Conservation (phyloP, 2,888 invertebrate genomes). For the Hydropsyche betteni region DNA sequence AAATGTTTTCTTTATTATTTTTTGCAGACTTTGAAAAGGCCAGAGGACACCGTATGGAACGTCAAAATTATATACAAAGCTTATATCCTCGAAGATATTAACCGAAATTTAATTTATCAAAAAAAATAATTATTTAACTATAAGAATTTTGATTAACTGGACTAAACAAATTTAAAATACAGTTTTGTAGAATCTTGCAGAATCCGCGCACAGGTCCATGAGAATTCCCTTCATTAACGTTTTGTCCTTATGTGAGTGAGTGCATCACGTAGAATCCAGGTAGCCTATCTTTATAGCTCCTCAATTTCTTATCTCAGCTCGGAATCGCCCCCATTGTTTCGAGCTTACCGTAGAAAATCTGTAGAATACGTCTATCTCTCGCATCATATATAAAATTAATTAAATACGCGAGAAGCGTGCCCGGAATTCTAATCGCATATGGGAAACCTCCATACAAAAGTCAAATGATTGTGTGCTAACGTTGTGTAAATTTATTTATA, state of each 20-base stretch:
- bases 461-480: too few species aligned
- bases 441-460: too few species aligned
- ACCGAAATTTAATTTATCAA: too few species aligned
- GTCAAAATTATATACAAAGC: constrained; percentile 66
- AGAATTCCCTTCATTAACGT: constrained; percentile 43
- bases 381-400: constrained; percentile 5
- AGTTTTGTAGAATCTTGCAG: background rate
- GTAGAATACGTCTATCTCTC: constrained; percentile 4
- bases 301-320: constrained; percentile 37
- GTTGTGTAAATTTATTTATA: too few species aligned
- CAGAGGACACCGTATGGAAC: constrained; percentile 74
- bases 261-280: constrained; percentile 38
- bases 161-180: too few species aligned
- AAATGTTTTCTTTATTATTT: background rate
- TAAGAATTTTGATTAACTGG: too few species aligned
- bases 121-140: too few species aligned
- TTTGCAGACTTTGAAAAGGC: constrained; percentile 70
- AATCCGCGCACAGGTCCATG: constrained; percentile 25
- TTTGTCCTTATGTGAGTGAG: constrained; percentile 27
- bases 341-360: background rate
- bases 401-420: constrained; percentile 12
- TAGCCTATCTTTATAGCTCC: constrained; percentile 44
- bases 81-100: constrained; percentile 54
- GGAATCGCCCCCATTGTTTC: constrained; percentile 37
- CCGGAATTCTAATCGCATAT: constrained; percentile 4